Evolutionary conservation across 2,113 vertebrate genomes (phyloP), one percentile per base, ranked within the genome.

Genomic region (Seriola dumerili): DNA sequence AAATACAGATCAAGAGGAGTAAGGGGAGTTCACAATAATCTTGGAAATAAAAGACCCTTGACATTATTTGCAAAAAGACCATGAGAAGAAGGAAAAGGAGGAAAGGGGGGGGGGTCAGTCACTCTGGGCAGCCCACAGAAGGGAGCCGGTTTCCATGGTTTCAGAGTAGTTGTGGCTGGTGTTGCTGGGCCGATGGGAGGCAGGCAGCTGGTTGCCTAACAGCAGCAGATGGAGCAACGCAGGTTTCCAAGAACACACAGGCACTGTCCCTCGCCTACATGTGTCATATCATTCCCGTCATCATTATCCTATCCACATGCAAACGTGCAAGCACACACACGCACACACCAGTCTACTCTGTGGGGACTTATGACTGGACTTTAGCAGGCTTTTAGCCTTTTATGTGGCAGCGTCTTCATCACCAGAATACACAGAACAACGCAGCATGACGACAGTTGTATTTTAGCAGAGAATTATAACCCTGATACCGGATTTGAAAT

Each of bases 191-290:
- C 65, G 69, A 89, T 85, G 85, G 90, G 86, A 88, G 75, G 81
- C 78, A 88, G 92, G 85, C 92, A 93, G 94, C 93, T 93, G 92
- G 92, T 89, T 91, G 90, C 81, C 80, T 70, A 80, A 90, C 90
- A 91, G 89, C 89, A 93, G 88, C 93, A 94, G 94, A 94, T 94
- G 93, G 93, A 93, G 86, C 78, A 72, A 65, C 17, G 69, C 88
- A 83, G 84, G 85, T 92, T 93, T 92, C 84, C 89, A 87, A 88
- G 90, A 91, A 92, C 86, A 84, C 83, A 87, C 80, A 86, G 85
- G 57, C 88, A 54, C 72, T 74, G 83, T 85, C 59, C 90, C 79
- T 89, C 80, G 85, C 81, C 87, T 84, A 87, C 84, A 86, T 78
- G 81, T 92, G 93, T 91, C 87, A 86, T 71, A 88, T 88, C 80